These are phyloP conservation scores for Drosophila sp. DNA, from an alignment of 1,140 invertebrate species.

Conservation along the genomic window DNA sequence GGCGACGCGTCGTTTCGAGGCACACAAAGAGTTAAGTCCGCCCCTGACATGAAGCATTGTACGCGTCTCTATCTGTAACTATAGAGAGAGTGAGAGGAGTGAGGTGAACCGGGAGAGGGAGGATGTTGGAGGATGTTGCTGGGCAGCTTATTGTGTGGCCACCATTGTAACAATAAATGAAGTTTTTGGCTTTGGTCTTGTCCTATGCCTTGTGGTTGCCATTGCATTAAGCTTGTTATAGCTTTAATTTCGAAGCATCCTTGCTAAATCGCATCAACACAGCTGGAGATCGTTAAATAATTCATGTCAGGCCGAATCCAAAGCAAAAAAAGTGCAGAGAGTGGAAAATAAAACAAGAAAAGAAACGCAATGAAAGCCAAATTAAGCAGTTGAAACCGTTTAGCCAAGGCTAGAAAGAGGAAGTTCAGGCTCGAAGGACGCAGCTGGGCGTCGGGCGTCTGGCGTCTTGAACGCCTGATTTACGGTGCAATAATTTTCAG, in stretches of 20 bases:
- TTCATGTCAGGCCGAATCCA: constrained; percentile 67
- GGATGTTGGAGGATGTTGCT: neutral
- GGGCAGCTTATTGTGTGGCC: constrained; percentile 63
- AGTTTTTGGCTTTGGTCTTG: constrained; percentile 47
- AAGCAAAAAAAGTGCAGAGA: constrained; percentile 26
- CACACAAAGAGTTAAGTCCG: constrained; percentile 71
- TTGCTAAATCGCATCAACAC: constrained; percentile 75
- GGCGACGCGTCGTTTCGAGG: constrained; percentile 46
- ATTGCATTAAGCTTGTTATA: constrained; percentile 75
- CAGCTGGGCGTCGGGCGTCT: too few relatives aligned
- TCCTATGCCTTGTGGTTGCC: constrained; percentile 42
- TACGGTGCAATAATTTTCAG: constrained; percentile 82
- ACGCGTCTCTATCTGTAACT: constrained; percentile 6
- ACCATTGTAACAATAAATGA: constrained; percentile 73
- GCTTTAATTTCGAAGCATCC: constrained; percentile 76
- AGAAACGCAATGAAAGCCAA: constrained; percentile 77
- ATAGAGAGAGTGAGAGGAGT: neutral
- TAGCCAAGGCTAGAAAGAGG: constrained; percentile 41
- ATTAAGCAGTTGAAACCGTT: constrained; percentile 79
- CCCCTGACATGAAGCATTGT: constrained; percentile 29
- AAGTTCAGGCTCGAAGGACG: constrained; percentile 16
- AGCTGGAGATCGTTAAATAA: constrained; percentile 82
- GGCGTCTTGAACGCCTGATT: constrained; percentile 66
- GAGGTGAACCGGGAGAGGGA: neutral
- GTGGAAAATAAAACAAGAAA: constrained; percentile 43